Conservation (phyloP, 2,113 vertebrate species). For the Eretmochelys imbricata region DNA sequence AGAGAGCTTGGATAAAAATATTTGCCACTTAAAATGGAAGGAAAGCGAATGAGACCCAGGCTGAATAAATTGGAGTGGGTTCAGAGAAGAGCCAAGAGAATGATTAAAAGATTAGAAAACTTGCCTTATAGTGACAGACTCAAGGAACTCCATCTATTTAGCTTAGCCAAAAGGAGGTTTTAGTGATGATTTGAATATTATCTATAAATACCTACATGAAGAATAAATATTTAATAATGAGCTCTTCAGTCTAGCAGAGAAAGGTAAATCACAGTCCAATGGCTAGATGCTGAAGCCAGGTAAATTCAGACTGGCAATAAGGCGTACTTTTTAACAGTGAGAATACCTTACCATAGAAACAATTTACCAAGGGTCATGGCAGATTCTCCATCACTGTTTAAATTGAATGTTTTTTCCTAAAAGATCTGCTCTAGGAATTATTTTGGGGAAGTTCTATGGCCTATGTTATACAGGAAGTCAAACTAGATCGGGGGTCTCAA, state of each 20-base stretch:
- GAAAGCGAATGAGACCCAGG: not conserved
- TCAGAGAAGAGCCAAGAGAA: not conserved
- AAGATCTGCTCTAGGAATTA: not conserved
- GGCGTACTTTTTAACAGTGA: not conserved
- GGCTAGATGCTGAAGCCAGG: not conserved
- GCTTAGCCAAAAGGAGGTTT: not conserved
- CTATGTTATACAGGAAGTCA: not conserved
- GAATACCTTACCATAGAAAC: not conserved
- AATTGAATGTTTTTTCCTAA: not conserved
- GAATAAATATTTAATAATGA: not conserved
- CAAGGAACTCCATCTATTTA: not conserved
- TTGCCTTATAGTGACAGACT: not conserved
- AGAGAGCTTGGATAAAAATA: not conserved
- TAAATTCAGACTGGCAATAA: not conserved
- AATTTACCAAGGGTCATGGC: not conserved
- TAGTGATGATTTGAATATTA: not conserved
- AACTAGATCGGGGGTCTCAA: not conserved
- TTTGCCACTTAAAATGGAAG: conserved; percentile 7
- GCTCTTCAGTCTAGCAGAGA: not conserved
- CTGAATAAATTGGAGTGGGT: not conserved
- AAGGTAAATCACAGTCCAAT: not conserved
- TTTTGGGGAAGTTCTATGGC: not conserved
- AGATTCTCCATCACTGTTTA: not conserved
- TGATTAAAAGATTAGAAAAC: not conserved
- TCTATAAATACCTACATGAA: not conserved